Evolutionary conservation across 1,140 invertebrate genomes (phyloP).

Genomic region (Drosophila willistoni): DNA sequence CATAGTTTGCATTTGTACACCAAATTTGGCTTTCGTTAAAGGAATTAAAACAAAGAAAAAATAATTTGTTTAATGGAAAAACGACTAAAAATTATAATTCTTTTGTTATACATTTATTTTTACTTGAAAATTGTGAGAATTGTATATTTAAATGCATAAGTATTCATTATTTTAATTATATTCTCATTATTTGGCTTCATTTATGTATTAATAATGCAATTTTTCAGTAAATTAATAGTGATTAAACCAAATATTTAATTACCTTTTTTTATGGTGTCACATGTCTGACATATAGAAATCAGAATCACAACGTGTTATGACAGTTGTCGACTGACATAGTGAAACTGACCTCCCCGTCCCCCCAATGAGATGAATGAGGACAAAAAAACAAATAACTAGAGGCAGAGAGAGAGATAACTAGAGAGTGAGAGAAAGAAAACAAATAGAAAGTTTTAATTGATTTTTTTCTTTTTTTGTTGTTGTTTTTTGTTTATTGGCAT

Average conservation of each 20-base stretch:
- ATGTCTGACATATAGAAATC: conserved; percentile 27
- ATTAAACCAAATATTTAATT: conserved; percentile 54
- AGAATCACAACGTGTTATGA: conserved; percentile 47
- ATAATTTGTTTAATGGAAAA: too few species aligned
- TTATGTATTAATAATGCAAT: conserved; percentile 21
- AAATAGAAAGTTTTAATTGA: conserved; percentile 74
- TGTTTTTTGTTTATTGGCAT: conserved; percentile 37
- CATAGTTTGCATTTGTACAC: too few species aligned
- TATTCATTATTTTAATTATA: neutral
- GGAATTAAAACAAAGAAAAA: too few species aligned
- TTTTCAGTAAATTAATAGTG: conserved; percentile 8
- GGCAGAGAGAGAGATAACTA: neutral
- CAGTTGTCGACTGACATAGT: conserved; percentile 36
- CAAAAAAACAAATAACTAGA: neutral
- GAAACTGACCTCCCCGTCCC: conserved; percentile 15
- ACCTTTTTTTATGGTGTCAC: conserved; percentile 53
- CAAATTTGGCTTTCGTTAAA: too few species aligned
- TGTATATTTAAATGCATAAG: too few species aligned
- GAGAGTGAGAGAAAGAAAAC: neutral
- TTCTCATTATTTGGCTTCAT: neutral
- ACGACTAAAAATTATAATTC: too few species aligned
- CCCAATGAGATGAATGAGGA: neutral
- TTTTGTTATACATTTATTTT: too few species aligned
- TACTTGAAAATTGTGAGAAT: too few species aligned
- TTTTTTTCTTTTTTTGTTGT: conserved; percentile 48